phyloP scores from a whole-genome alignment of 2,797 vertebrate species.

The Bryconaethiops microstoma region DNA sequence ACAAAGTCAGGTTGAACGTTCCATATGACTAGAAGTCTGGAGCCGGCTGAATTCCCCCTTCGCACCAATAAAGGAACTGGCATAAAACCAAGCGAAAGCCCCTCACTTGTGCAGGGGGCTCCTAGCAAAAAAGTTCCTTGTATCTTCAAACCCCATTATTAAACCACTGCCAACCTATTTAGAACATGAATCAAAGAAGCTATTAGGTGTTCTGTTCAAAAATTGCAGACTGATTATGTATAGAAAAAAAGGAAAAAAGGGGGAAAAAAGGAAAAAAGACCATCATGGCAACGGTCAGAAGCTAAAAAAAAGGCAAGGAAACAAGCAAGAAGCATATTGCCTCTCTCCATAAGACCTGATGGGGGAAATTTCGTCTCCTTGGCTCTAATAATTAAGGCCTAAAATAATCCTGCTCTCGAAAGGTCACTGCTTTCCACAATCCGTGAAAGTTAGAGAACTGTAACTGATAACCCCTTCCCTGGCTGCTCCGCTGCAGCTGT shows the following conservation, averaged over 20 bases:
- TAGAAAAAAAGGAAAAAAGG: constrained; percentile 1
- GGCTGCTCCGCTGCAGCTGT: constrained; percentile 10
- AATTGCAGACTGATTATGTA: constrained; percentile 25
- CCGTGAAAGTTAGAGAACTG: constrained; percentile 32
- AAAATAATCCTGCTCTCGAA: constrained; percentile 30
- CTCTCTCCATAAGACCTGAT: constrained; percentile 9
- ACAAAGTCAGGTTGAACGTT: constrained; percentile 39
- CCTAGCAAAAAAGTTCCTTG: constrained; percentile 23
- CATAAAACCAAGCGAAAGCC: constrained; percentile 1
- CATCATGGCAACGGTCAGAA: neutral
- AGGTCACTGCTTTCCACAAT: constrained; percentile 39
- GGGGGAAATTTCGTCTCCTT: neutral
- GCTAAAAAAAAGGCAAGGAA: neutral
- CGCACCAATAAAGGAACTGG: neutral
- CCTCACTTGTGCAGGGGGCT: constrained; percentile 15
- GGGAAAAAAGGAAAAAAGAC: neutral
- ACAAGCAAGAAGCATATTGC: constrained; percentile 17
- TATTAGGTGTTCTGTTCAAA: constrained; percentile 31
- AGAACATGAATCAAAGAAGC: constrained; percentile 29
- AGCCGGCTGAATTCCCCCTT: constrained; percentile 21
- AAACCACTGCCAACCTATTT: constrained; percentile 39
- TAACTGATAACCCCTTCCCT: constrained; percentile 25
- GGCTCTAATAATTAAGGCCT: constrained; percentile 31
- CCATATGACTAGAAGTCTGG: constrained; percentile 26
- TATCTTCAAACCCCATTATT: constrained; percentile 23